Conservation (phyloP, 1,140 invertebrate species). For the Riptortus pedestris region DNA sequence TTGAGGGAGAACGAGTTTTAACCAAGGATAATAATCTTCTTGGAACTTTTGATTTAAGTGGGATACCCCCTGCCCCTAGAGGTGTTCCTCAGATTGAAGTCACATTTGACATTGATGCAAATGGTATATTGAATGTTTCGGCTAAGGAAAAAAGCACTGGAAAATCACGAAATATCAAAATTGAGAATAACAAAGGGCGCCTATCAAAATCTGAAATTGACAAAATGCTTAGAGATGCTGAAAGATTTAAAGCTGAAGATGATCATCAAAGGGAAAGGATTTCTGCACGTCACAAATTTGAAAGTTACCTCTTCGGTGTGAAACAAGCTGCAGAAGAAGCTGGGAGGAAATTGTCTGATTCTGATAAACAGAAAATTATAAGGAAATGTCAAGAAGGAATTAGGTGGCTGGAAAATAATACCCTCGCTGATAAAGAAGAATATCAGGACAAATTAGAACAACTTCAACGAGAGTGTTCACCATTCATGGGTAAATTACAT, state of each 20-base stretch:
- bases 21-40: too few species aligned
- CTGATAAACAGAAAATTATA: conserved; percentile 35
- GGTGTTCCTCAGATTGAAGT: too few species aligned
- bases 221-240: conserved; percentile 56
- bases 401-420: conserved; percentile 54
- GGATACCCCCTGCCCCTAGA: conserved; percentile 52
- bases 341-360: conserved; percentile 34
- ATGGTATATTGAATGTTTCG: conserved; percentile 50
- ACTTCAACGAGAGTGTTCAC: conserved; percentile 55
- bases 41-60: conserved; percentile 63
- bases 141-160: conserved; percentile 45
- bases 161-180: conserved; percentile 43
- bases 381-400: conserved; percentile 46
- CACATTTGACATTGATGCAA: too few species aligned
- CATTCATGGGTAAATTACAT: conserved; percentile 66
- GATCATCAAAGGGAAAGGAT: conserved; percentile 47
- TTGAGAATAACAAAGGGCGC: conserved; percentile 47
- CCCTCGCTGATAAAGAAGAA: conserved; percentile 62
- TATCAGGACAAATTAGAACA: conserved; percentile 62
- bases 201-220: conserved; percentile 46
- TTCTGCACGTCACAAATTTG: conserved; percentile 52
- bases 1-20: conserved; percentile 52
- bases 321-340: conserved; percentile 43
- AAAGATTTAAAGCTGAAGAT: conserved; percentile 48
- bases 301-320: conserved; percentile 59